Base-by-base conservation (phyloP, 2,113 vertebrate species). In the Actenoides lindsayi region DNA sequence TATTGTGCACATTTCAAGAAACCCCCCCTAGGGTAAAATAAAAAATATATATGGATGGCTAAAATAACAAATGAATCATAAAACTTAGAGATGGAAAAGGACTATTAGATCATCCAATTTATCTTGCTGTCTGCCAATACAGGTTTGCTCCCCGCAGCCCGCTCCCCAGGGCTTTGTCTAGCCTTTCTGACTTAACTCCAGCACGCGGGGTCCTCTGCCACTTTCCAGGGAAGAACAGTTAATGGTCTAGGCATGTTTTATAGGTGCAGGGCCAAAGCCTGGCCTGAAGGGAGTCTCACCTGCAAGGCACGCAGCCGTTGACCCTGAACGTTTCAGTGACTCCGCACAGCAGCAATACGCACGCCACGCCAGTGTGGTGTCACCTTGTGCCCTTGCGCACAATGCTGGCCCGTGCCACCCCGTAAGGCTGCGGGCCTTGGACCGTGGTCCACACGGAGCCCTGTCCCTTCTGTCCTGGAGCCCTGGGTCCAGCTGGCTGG, bases 41-140 rank as follows among this genome's bases (percentile, higher is more conserved):
- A 97, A 97, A 95, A 51, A 90, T 80, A 91, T 93, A 93, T 95
- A 97, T 78, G 91, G 95, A 96, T 91, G 89, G 92, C 96, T 97
- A 95, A 97, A 97, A 97, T 96, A 97, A 96, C 96, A 96, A 96
- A 97, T 97, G 96, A 97, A 96, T 97, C 97, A 96, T 95, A 90
- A 94, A 91, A 94, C 94, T 91, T 92, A 14, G 95, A 93, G 95
- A 96, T 93, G 93, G 92, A 94, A 73, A 95, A 96, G 93, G 85
- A 90, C 94, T 93, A 97, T 97, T 97, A 96, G 97, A 96, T 95
- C 97, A 97, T 94, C 89, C 95, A 46, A 89, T 97, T 62, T 50
- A 96, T 94, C 94, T 97, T 92, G 87, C 92, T 95, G 95, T 85
- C 94, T 95, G 93, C 95, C 96, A 67, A 71, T 91, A 12, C 88